These are phyloP conservation scores for Galleria mellonella DNA, from an alignment of 1,140 invertebrate species.

Conservation along the genomic window DNA sequence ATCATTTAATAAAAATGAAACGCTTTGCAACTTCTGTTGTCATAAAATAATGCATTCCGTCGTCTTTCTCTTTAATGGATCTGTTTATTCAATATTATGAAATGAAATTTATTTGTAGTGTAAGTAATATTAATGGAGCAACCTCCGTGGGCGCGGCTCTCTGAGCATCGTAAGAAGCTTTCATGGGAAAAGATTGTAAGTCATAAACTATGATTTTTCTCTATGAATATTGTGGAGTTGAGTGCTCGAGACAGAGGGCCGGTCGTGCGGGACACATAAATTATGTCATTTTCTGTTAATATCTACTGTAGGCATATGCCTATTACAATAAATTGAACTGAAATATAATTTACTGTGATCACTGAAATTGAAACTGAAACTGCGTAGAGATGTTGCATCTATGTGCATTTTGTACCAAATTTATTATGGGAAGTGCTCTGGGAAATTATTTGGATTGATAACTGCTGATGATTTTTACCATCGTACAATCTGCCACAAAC, in stretches of 20 bases:
- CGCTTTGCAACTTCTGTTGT: too few relatives aligned
- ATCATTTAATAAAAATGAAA: too few relatives aligned
- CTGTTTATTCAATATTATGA: conserved; percentile 42
- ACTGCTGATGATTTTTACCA: too few relatives aligned
- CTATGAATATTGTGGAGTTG: conserved; percentile 51
- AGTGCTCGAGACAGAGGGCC: conserved; percentile 43
- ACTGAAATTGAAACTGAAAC: too few relatives aligned
- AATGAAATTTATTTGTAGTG: conserved; percentile 52
- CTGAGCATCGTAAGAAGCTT: conserved; percentile 37
- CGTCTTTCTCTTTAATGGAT: conserved; percentile 5
- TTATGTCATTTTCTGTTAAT: conserved; percentile 32
- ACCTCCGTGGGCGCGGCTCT: conserved; percentile 21
- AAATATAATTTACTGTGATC: too few relatives aligned
- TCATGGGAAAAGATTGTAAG: conserved; percentile 51
- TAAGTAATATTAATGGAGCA: conserved; percentile 60
- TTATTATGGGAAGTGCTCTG: too few relatives aligned
- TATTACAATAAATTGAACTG: conserved; percentile 1
- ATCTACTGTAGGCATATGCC: conserved; percentile 5
- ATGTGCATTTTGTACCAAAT: too few relatives aligned
- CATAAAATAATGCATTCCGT: too few relatives aligned
- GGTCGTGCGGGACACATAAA: conserved; percentile 32
- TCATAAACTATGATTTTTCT: conserved; percentile 67
- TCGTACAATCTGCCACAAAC: too few relatives aligned
- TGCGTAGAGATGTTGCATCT: too few relatives aligned
- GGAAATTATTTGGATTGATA: too few relatives aligned